Base-by-base conservation (phyloP, 2,888 invertebrate genomes). In the Steromphala cineraria region DNA sequence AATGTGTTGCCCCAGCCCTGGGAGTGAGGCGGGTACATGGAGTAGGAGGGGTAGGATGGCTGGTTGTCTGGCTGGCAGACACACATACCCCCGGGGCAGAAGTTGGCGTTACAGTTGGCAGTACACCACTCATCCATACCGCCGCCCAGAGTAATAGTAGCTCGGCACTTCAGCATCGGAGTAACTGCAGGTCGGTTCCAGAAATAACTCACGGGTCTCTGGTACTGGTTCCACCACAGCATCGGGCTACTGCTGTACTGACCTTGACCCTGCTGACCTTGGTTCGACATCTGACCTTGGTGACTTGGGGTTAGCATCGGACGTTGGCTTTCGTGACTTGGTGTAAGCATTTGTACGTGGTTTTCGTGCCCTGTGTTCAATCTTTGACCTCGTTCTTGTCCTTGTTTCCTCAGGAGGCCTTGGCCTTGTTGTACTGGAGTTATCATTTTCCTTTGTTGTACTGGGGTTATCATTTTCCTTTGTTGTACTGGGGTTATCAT, bases 81-180 rank as follows among this genome's bases (percentile, higher is more conserved):
- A 52, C 87, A 87, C 75, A 87, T 82, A 10, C 78, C 78, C 1
- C 67, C 52, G 0, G 91, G 91, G 71, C 90, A 91, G 81, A 83
- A 89, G 10, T 89, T 87, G 7, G 87, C 87, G 67, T 89, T 88
- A 82, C 91, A 91, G 79, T 90, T 89, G 19, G 85, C 86, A 7
- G 83, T 85, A 78, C 91, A 91, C 91, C 91, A 91, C 17, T 84
- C 86, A 78, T 91, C 89, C 90, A 91, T 90, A 0, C 89, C 90
- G 0, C 87, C 87, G 2, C 87, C 86, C 13, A 89, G 88, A 2
- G 84, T 80, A 0, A 89, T 87, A 7, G 87, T 85, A 2, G 90
- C 88, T 0, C 86, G 85, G 53, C 91, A 91, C 28, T 82, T 86
- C 4, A 85, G 75, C 5, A 67, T 55, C 0, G 80, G 78, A n/a